Conservation (phyloP, 2,797 vertebrate species). For the Enteromius treurensis region DNA sequence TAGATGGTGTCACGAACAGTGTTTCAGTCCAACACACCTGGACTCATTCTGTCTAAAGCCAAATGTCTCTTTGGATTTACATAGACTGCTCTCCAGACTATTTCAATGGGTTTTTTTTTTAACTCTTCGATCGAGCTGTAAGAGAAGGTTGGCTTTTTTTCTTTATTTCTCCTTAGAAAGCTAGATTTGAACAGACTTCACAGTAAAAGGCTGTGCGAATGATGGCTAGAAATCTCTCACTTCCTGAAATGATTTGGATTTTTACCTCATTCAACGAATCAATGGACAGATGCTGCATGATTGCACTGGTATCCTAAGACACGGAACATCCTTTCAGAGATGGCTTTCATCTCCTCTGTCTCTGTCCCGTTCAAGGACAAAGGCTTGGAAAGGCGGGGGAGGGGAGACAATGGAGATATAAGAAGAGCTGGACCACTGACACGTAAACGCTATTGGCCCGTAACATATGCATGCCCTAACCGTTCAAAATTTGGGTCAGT, state of each 20-base stretch:
- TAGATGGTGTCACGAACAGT: background rate
- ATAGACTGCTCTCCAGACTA: slow-evolving; percentile 65
- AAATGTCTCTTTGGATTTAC: slow-evolving; percentile 48
- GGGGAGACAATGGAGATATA: slow-evolving; percentile 33
- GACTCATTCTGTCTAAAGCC: slow-evolving; percentile 45
- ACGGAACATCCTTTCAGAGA: slow-evolving; percentile 40
- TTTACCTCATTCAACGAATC: background rate
- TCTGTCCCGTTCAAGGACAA: slow-evolving; percentile 42
- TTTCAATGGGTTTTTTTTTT: slow-evolving; percentile 58
- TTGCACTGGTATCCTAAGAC: slow-evolving; percentile 23
- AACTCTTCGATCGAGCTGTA: slow-evolving; percentile 55
- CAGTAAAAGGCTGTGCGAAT: slow-evolving; percentile 14
- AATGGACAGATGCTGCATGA: slow-evolving; percentile 18
- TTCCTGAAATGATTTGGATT: background rate
- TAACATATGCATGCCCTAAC: background rate
- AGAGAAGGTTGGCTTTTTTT: slow-evolving; percentile 54
- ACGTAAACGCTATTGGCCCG: background rate
- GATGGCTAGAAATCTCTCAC: slow-evolving; percentile 22
- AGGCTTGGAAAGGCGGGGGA: slow-evolving; percentile 39
- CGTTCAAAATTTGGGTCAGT: background rate
- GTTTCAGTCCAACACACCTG: slow-evolving; percentile 37
- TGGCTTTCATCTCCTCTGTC: slow-evolving; percentile 41
- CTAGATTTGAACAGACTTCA: slow-evolving; percentile 24
- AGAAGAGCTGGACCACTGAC: slow-evolving; percentile 32
- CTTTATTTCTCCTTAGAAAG: slow-evolving; percentile 55